A percentile compares a stretch with the other conserved stretches of the same genome.
These are phyloP conservation scores for Macroglossus sobrinus DNA, from an alignment of 2,113 vertebrate genomes.

Conservation along the genomic window DNA sequence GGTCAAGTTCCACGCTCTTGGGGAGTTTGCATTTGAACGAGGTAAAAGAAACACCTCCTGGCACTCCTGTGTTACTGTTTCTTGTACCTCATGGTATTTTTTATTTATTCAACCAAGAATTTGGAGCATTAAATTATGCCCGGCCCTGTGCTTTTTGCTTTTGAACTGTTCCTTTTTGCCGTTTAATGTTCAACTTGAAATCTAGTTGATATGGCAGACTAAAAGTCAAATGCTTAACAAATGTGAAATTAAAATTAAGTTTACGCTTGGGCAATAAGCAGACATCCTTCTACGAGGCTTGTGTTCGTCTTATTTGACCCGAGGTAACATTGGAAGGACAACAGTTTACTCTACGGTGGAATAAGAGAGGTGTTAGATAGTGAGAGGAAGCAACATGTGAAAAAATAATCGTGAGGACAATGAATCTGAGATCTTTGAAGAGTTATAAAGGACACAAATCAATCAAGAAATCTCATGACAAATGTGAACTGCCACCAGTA, in stretches of 20 bases:
- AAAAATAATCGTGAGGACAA: not conserved
- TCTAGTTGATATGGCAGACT: not conserved
- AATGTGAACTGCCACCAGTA: rapidly evolving
- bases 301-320: not conserved
- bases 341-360: no score
- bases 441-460: not conserved
- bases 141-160: not conserved
- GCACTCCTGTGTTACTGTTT: not conserved
- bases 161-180: not conserved
- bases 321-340: not conserved
- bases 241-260: not conserved
- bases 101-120: not conserved
- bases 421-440: not conserved
- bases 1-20: not conserved
- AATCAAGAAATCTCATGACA: not conserved
- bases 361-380: not conserved
- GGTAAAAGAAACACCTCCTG: not conserved
- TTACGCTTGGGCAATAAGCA: not conserved
- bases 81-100: not conserved
- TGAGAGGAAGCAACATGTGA: not conserved
- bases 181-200: not conserved
- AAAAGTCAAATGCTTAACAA: not conserved
- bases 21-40: not conserved
- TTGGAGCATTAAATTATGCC: not conserved
- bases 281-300: not conserved